Conservation (phyloP, 2,113 vertebrate genomes). For the Lamprotornis superbus region DNA sequence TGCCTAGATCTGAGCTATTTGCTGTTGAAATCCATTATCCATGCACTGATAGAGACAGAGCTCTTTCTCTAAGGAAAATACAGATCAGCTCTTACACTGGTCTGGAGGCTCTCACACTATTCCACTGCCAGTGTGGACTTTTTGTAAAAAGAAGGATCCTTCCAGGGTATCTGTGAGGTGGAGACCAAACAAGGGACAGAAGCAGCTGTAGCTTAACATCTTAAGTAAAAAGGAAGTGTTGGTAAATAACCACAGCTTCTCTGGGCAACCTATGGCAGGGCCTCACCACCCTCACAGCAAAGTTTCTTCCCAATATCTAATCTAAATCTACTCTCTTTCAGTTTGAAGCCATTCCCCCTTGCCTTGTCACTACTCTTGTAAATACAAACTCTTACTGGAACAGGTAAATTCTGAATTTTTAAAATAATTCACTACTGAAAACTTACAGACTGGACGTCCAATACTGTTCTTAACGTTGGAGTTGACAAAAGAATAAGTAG, state of each 20-base stretch:
- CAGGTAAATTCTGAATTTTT: not conserved
- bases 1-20: not conserved
- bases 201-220: not conserved
- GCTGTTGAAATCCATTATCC: not conserved
- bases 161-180: not conserved
- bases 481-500: conserved; percentile 71
- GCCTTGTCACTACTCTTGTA: not conserved
- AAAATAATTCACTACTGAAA: conserved; percentile 21
- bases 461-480: conserved; percentile 58
- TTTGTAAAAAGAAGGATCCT: not conserved
- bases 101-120: not conserved
- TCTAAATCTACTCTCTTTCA: not conserved
- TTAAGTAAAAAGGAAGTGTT: not conserved
- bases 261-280: not conserved
- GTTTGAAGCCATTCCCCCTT: not conserved
- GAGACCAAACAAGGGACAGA: not conserved
- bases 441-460: conserved; percentile 76
- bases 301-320: not conserved
- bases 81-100: not conserved
- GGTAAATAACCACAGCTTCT: not conserved
- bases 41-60: not conserved
- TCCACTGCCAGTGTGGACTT: not conserved
- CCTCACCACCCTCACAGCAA: not conserved
- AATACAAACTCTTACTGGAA: not conserved
- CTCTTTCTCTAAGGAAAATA: not conserved